A percentile compares a stretch with the other conserved stretches of the same genome.
Conservation (phyloP, 2,888 invertebrate species). For the Ormyrus pomaceus region DNA sequence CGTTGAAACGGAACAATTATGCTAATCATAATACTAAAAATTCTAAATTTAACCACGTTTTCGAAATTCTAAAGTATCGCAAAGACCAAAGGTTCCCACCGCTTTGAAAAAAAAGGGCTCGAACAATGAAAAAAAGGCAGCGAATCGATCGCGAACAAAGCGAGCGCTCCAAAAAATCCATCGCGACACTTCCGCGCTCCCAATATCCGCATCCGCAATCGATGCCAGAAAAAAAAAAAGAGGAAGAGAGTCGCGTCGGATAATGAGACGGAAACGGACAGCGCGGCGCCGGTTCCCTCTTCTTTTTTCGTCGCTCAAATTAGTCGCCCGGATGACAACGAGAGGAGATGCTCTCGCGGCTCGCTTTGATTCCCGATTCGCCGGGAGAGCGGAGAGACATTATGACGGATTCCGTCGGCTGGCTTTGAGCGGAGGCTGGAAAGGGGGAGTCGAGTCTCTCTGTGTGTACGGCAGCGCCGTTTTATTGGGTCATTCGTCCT, state of each 20-base stretch:
- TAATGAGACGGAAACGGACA: slow-evolving; percentile 9
- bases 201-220: slow-evolving; percentile 21
- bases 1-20: too few relatives aligned
- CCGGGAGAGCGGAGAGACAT: neutral
- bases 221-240: slow-evolving; percentile 15
- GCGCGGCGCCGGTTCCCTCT: slow-evolving; percentile 3
- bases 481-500: slow-evolving; percentile 21
- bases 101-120: too few relatives aligned
- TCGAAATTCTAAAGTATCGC: too few relatives aligned
- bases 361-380: neutral
- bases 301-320: slow-evolving; percentile 24
- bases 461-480: neutral
- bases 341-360: neutral
- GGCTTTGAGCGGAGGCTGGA: neutral
- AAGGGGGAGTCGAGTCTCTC: neutral
- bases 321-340: slow-evolving; percentile 17
- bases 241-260: neutral
- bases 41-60: too few relatives aligned
- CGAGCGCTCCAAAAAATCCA: neutral
- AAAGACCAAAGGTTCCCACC: too few relatives aligned
- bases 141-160: too few relatives aligned
- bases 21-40: too few relatives aligned
- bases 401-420: slow-evolving; percentile 1
- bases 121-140: too few relatives aligned
- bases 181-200: slow-evolving; percentile 10